phyloP scores from a whole-genome alignment of 2,797 vertebrate species.

The Hirundo rustica region DNA sequence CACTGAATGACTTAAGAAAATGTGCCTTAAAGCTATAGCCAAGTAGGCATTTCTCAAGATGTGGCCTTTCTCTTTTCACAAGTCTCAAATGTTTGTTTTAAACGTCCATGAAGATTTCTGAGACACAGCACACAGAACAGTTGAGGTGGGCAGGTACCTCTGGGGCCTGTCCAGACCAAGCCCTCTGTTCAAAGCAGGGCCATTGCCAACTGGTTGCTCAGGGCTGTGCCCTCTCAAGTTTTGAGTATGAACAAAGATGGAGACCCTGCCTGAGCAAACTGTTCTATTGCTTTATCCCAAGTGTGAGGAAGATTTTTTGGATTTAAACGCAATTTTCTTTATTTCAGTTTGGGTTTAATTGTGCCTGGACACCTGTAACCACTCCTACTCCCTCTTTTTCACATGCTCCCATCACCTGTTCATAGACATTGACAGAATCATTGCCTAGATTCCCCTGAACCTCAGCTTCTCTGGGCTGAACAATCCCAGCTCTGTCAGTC shows the following conservation, averaged over 20 bases:
- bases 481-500: not conserved
- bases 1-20: not conserved
- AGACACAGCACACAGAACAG: not conserved
- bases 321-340: not conserved
- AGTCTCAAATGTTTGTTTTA: not conserved
- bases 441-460: not conserved
- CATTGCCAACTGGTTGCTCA: not conserved
- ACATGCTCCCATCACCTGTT: not conserved
- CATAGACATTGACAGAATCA: not conserved
- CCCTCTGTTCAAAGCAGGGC: not conserved
- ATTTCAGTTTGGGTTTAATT: not conserved
- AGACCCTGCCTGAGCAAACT: not conserved
- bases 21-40: not conserved
- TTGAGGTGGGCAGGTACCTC: not conserved
- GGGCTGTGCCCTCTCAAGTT: not conserved
- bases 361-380: not conserved
- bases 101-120: not conserved
- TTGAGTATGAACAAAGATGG: not conserved
- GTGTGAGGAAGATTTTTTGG: not conserved
- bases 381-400: not conserved
- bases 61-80: not conserved
- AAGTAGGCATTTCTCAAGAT: not conserved
- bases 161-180: not conserved
- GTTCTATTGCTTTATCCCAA: not conserved
- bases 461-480: not conserved